Evolutionary conservation across 2,888 invertebrate genomes (phyloP).

Genomic region (Eumerus sabulonum): DNA sequence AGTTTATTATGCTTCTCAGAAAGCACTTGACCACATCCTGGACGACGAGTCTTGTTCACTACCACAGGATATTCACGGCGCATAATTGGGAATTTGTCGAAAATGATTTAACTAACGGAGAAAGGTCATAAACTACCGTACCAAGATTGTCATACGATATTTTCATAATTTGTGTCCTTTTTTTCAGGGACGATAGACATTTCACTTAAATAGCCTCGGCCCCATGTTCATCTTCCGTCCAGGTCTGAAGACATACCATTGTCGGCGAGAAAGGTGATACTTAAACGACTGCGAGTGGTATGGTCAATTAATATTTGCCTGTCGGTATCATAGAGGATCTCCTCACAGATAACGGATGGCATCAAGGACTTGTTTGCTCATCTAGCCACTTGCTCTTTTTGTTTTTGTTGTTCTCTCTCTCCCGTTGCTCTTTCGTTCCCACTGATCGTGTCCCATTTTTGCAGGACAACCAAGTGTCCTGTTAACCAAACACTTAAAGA

Average conservation of each 20-base stretch:
- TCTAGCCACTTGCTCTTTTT: conserved; percentile 50
- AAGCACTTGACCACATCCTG: conserved; percentile 65
- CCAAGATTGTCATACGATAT: conserved; percentile 51
- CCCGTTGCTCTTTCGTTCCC: conserved; percentile 61
- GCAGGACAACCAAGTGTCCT: conserved; percentile 58
- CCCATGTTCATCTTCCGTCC: neutral
- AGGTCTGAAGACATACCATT: conserved; percentile 2
- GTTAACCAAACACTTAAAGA: conserved; percentile 67
- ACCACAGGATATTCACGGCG: conserved; percentile 19
- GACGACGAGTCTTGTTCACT: conserved; percentile 12
- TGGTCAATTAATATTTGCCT: conserved; percentile 62
- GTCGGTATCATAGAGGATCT: conserved; percentile 32
- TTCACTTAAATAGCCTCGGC: conserved; percentile 31
- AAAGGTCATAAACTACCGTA: conserved; percentile 62
- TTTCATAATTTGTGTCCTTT: conserved; percentile 35
- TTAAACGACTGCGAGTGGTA: conserved; percentile 36
- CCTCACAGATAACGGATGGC: conserved; percentile 48
- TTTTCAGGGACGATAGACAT: conserved; percentile 41
- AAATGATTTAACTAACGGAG: conserved; percentile 30
- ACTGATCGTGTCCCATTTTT: conserved; percentile 42
- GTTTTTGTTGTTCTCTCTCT: conserved; percentile 51
- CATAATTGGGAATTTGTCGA: too few species aligned
- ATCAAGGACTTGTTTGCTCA: conserved; percentile 51
- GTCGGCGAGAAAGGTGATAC: conserved; percentile 65
- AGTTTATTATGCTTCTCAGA: conserved; percentile 25